phyloP scores from a whole-genome alignment of 2,888 invertebrate genomes.

The Hirtodrosophila confusa region DNA sequence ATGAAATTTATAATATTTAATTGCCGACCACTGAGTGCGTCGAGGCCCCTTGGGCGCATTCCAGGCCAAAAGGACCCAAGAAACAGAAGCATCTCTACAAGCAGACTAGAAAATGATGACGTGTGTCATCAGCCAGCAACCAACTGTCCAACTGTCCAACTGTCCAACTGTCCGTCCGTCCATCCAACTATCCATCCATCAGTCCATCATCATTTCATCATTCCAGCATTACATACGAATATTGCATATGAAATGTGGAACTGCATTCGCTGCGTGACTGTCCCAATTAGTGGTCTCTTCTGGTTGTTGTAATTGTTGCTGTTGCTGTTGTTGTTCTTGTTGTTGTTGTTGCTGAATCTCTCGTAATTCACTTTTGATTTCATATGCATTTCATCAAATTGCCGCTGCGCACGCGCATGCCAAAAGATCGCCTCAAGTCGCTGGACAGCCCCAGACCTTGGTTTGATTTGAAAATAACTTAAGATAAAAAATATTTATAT shows the following conservation, averaged over 20 bases:
- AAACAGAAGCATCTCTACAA: constrained; percentile 25
- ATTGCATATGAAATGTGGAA: constrained; percentile 33
- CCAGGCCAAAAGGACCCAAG: constrained; percentile 1
- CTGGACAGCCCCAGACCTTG: constrained; percentile 63
- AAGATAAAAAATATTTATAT: constrained; percentile 33
- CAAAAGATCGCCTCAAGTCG: constrained; percentile 54
- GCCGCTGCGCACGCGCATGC: constrained; percentile 77
- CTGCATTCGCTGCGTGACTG: constrained; percentile 63
- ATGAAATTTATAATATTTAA: constrained; percentile 70
- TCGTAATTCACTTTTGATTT: constrained; percentile 80
- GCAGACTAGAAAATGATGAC: constrained; percentile 30
- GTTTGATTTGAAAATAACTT: constrained; percentile 72
- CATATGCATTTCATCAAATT: constrained; percentile 81
- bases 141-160: constrained; percentile 1
- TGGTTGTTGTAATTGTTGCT: constrained; percentile 14
- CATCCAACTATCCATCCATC: constrained; percentile 3
- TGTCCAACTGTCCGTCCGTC: no score
- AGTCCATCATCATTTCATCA: constrained; percentile 26
- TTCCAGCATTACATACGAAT: constrained; percentile 7
- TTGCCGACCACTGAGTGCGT: constrained; percentile 42
- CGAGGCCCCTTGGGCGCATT: constrained; percentile 28
- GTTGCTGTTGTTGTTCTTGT: constrained; percentile 13
- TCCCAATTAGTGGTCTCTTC: constrained; percentile 56
- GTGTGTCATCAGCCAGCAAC: constrained; percentile 25
- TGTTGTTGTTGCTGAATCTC: constrained; percentile 20